Evolutionary conservation across 1,140 invertebrate species (phyloP), one percentile per base, ranked within the genome.

Genomic region (Planococcus citri): DNA sequence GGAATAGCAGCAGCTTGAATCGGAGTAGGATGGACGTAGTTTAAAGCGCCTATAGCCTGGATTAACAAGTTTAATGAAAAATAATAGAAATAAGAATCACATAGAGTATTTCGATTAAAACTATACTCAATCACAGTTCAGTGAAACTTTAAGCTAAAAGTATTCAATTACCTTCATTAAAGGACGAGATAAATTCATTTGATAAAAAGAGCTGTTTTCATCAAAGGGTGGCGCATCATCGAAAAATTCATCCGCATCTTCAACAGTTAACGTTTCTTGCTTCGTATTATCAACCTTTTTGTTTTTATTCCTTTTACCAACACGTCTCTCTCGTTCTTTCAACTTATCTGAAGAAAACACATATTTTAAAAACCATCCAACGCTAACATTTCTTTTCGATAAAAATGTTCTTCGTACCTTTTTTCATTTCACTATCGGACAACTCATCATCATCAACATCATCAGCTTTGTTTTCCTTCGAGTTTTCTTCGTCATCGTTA

Each of bases 1-100:
- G 97, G 97, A 74, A 99, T 95, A 0, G 94, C 94, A 0, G 92
- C 87, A 22, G 91, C 85, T 81, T 98, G 96, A 75, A 98, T 97
- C 3, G 93, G 94, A n/a, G 96, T 98, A 14, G 96, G 95, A 77
- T 93, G 88, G 6, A 90, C 84, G 79, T 91, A 98, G 73, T 92
- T 92, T 79, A 96, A 85, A 4, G 86, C 82, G 20, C 85, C 85
- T 69, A 98, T 88, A 1, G 94, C 93, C 86, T 90, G 71, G 27
- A 70, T 70, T 4, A 60, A 60, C 57, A 60, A n/a, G n/a, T 41
- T n/a, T n/a, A n/a, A n/a, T n/a, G n/a, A n/a, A n/a, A n/a, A n/a
- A 9, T n/a, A 61, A 24, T 6, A 61, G n/a, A 61, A n/a, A 61
- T 24, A 61, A 61, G 24, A 41, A 12, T 10, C 38, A n/a, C 10